phyloP scores from a whole-genome alignment of 2,113 vertebrate species.

The Papio anubis region DNA sequence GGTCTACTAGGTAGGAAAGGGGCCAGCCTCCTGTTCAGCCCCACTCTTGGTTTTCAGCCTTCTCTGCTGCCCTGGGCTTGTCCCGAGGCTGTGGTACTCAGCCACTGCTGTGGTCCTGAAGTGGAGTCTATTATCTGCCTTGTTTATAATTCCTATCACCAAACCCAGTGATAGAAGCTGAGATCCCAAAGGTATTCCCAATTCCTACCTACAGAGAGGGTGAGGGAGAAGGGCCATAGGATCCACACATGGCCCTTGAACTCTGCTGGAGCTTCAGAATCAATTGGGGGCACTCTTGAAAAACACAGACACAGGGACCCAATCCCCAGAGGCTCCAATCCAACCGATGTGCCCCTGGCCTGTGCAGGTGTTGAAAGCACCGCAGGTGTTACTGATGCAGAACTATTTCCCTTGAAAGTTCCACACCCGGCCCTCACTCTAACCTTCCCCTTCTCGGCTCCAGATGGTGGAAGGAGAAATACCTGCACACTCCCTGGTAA shows the following conservation, averaged over 20 bases:
- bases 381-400: not conserved
- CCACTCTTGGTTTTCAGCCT: not conserved
- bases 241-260: not conserved
- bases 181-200: not conserved
- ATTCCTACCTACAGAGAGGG: not conserved
- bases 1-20: not conserved
- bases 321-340: not conserved
- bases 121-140: not conserved
- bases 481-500: not conserved
- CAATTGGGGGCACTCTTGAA: not conserved
- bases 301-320: not conserved
- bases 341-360: not conserved
- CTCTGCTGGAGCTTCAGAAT: not conserved
- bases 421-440: not conserved
- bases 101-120: not conserved
- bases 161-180: not conserved
- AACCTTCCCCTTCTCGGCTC: not conserved
- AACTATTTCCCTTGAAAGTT: not conserved
- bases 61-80: not conserved
- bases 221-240: not conserved
- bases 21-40: accelerated
- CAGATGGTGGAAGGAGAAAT: not conserved
- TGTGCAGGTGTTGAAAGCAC: not conserved
- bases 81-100: not conserved
- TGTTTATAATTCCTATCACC: not conserved